These are phyloP conservation scores for Operophtera brumata DNA, from an alignment of 2,888 invertebrate species.

Conservation along the genomic window DNA sequence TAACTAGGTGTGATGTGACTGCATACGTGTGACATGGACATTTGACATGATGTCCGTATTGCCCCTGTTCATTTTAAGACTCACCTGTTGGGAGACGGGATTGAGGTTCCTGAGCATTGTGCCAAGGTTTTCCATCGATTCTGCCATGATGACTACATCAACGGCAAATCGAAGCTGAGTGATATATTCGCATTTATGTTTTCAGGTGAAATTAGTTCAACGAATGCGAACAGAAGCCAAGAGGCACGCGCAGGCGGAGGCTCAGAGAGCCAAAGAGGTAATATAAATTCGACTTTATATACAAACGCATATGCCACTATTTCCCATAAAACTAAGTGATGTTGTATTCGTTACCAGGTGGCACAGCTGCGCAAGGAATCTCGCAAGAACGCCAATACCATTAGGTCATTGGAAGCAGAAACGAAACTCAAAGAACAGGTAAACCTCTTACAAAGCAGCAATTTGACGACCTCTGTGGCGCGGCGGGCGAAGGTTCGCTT, in stretches of 20 bases:
- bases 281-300: not conserved
- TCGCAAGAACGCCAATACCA: slow-evolving; percentile 91
- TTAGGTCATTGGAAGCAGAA: slow-evolving; percentile 93
- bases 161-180: too few relatives aligned
- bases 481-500: too few relatives aligned
- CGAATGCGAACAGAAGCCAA: slow-evolving; percentile 96
- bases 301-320: not conserved
- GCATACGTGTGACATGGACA: too few relatives aligned
- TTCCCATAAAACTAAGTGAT: not conserved
- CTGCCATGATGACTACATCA: too few relatives aligned
- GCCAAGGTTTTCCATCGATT: too few relatives aligned
- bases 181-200: slow-evolving; percentile 72
- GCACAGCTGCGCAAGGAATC: slow-evolving; percentile 95
- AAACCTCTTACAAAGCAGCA: too few relatives aligned
- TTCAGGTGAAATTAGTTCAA: slow-evolving; percentile 86
- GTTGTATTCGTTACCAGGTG: slow-evolving; percentile 67
- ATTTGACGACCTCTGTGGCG: too few relatives aligned
- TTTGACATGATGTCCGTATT: too few relatives aligned
- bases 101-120: too few relatives aligned
- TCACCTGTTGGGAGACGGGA: too few relatives aligned
- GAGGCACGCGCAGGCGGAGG: slow-evolving; percentile 91
- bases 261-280: slow-evolving; percentile 87
- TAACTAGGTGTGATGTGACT: too few relatives aligned
- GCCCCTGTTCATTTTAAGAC: too few relatives aligned
- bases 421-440: slow-evolving; percentile 91